Base-by-base conservation (phyloP, 2,888 invertebrate genomes). In the Junonia oenone region DNA sequence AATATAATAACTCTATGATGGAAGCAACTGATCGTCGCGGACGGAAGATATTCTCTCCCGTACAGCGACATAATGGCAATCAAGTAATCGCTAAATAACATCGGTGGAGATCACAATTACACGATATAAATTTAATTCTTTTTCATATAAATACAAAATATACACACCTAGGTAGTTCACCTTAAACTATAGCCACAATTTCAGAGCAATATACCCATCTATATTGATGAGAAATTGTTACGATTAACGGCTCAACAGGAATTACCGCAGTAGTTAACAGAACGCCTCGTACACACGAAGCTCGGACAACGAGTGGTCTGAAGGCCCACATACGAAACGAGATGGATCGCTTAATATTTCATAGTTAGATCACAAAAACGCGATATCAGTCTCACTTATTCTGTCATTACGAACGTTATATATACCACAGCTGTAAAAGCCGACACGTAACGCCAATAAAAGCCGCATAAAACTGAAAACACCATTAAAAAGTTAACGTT, bases 71-170 rank as follows among this genome's bases (percentile, higher is more conserved):
- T 72, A 88, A 90, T 90, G 90, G 90, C 90, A 90, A 83, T 82
- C 75, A 80, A 80, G 75, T 83, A 81, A 86, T 83, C 82, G 86
- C 83, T 90, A 87, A 87, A 80, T 84, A 88, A 88, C 85, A 84
- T 90, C 90, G 90, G 90, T 90, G 90, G 90, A 90, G 90, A 90
- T 90, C 90, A 90, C 84, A 88, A 83, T 82, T 86, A 88, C 83
- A 88, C 84, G 79, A 83, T 80, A 84, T 79, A 83, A 78, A 75
- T 78, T 85, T 80, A 72, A 61, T 68, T 70, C 67, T 67, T 59
- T 64, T 61, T 55, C 56, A 82, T 83, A 88, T 89, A 89, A 89
- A 89, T 88, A 89, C 85, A 87, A 86, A 83, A 87, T 89, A 86
- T 87, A 90, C 88, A 89, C 54, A 63, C 56, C 60, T 78, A 83